phyloP scores from a whole-genome alignment of 2,888 invertebrate species.

The Sepiola atlantica region DNA sequence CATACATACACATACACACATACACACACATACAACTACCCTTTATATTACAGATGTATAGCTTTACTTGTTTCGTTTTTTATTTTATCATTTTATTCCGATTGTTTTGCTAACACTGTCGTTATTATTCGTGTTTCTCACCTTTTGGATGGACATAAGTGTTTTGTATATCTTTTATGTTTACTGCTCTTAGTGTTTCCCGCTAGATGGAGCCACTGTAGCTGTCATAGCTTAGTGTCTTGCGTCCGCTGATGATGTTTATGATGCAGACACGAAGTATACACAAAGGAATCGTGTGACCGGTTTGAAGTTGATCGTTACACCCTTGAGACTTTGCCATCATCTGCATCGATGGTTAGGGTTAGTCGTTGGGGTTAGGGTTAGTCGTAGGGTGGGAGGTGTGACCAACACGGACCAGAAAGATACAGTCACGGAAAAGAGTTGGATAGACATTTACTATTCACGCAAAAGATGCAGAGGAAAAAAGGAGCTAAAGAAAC shows the following conservation, averaged over 20 bases:
- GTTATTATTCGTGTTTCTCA: neutral
- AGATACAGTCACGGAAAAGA: neutral
- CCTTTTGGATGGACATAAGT: neutral
- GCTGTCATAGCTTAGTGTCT: neutral
- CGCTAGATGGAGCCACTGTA: neutral
- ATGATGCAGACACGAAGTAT: neutral
- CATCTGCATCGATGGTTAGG: neutral
- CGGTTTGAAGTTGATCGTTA: neutral
- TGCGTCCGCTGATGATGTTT: neutral
- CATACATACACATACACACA: too few relatives aligned
- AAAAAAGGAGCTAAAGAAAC: neutral
- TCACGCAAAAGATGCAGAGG: neutral
- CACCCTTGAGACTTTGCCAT: neutral
- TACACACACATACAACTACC: too few relatives aligned
- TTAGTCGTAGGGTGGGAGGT: neutral
- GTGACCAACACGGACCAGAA: neutral
- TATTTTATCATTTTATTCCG: too few relatives aligned
- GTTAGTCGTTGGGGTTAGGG: neutral
- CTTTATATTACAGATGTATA: too few relatives aligned
- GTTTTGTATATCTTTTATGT: neutral
- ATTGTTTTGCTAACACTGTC: neutral
- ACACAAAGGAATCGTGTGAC: neutral
- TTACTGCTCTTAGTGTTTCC: neutral
- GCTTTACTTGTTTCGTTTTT: too few relatives aligned
- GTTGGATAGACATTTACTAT: neutral